Base-by-base conservation (phyloP, 37 sponge, comb jelly and placozoan species). In the Theonella swinhoei region DNA sequence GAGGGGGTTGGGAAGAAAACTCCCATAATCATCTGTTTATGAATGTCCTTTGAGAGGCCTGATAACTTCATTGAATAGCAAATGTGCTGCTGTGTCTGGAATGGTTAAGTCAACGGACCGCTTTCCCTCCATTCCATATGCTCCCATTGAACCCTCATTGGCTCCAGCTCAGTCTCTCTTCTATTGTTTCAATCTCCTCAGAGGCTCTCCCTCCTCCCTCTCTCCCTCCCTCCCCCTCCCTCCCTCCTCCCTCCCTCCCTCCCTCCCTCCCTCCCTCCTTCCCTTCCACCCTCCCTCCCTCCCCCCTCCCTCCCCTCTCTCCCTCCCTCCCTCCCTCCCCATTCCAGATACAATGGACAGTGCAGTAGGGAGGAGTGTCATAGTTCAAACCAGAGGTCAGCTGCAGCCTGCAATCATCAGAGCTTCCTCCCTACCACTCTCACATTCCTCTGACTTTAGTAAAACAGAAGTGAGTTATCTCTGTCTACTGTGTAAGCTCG, bases 371-470 rank as follows among this genome's bases (percentile, higher is more conserved):
- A 89, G 79, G 89, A 89, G 89, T 67, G 29, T 83, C 19, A 63
- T 89, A 25, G 60, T 89, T 3, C 39, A 63, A 36, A 23, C 64
- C 23, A 67, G 39, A 36, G 63, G 79, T 42, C 80, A 73, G 67
- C 64, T 78, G 58, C 69, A 42, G 25, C 4, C 62, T 29, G 85
- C 79, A 4, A 34, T 69, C 58, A 80, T 89, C 60, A 40, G 89
- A 79, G 89, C 89, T 3, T 43, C 85, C n/a, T 74, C 80, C 0
- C 75, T 79, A 41, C 80, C 89, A 19, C 63, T 84, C 71, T 64
- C 70, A 26, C 9, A 17, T 36, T 61, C 78, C 29, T 78, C 80
- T 74, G 85, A 89, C 78, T 65, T 89, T 58, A 79, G 74, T 47
- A 54, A 79, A 38, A 42, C 70, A 31, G 58, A 68, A 37, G 89